phyloP scores from a whole-genome alignment of 2,888 invertebrate species.

The Lithophane leautieri region DNA sequence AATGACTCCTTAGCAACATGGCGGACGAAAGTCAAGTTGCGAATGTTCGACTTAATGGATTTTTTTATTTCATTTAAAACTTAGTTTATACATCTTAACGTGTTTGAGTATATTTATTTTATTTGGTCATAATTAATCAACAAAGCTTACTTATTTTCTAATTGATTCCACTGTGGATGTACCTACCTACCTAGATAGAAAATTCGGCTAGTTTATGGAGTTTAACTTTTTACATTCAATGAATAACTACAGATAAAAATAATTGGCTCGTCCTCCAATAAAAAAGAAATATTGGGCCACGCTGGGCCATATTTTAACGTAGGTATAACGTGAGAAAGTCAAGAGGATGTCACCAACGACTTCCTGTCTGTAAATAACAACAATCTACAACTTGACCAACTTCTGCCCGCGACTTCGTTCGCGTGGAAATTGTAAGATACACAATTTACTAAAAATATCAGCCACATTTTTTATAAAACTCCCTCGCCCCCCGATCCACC shows the following conservation, averaged over 20 bases:
- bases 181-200: not conserved
- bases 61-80: constrained; percentile 34
- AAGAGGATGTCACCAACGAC: not conserved
- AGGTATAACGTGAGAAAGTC: not conserved
- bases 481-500: no score
- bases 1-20: constrained; percentile 53
- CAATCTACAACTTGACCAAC: not conserved
- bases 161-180: no score
- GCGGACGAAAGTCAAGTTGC: constrained; percentile 49
- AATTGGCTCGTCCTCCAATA: not conserved
- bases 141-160: not conserved
- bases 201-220: not conserved
- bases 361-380: no score
- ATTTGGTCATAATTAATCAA: not conserved
- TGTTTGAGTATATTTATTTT: not conserved
- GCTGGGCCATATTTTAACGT: not conserved
- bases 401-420: no score
- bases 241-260: not conserved
- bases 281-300: not conserved
- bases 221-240: not conserved
- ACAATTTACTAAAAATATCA: no score
- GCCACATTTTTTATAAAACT: no score
- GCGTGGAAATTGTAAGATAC: no score
- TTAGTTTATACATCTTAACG: not conserved
- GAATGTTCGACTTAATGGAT: constrained; percentile 28